Evolutionary conservation across 2,888 invertebrate genomes (phyloP), one percentile per base, ranked within the genome.

Genomic region (Loripinus fragilis): DNA sequence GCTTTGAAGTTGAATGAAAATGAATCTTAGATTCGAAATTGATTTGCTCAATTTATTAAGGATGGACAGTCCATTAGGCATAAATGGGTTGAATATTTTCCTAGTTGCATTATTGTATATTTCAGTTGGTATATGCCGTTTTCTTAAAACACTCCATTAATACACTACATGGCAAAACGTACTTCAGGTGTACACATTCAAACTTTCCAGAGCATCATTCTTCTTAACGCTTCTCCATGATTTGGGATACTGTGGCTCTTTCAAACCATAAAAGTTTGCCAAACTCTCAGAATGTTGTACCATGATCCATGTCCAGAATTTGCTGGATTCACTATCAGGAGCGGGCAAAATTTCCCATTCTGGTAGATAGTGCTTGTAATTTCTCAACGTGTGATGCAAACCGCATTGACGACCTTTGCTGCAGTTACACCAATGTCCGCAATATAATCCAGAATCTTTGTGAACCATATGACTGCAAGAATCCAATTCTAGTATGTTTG

Each of bases 381-480:
- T 3, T 42, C 41, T 42, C 12, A 8, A 68, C 23, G 45, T n/a
- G 25, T 68, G 68, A 17, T 68, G 12, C 45, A 23, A 25, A 15
- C 8, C 28, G 23, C 45, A 48, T 17, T 68, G n/a, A 12, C 12
- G 33, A 17, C n/a, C 25, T n/a, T n/a, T n/a, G 15, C 25, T 42
- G 20, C 68, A 68, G 8, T 42, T n/a, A 68, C 68, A 68, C 68
- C 68, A 68, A 20, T 28, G 12, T 12, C 68, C 48, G 23, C 68
- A 48, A 2, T 17, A 42, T 30, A 23, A 3, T 10, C 30, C 25
- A n/a, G 12, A 2, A 23, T 41, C 45, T 10, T 28, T 68, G 3
- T 68, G n/a, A 25, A 68, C 20, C 15, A 25, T 8, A 68, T 38
- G 28, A 23, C 28, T 45, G 25, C 68, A 68, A 17, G 68, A 45